A percentile compares a stretch with the other conserved stretches of the same genome.
Conservation (phyloP, 2,888 invertebrate species). For the Platycnemis pennipes region DNA sequence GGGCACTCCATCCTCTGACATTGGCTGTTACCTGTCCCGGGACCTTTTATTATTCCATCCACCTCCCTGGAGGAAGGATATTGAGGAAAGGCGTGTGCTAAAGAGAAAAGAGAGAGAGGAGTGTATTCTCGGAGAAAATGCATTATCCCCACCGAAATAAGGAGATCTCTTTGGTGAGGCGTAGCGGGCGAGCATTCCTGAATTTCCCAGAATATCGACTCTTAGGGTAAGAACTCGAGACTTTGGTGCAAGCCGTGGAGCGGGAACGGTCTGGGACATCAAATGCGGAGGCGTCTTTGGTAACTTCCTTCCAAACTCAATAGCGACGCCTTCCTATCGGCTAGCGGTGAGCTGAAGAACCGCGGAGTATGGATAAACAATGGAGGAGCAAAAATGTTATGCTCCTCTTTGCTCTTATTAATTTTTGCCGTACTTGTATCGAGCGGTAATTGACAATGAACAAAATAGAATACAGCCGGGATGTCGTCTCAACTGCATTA, state of each 20-base stretch:
- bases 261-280: background rate
- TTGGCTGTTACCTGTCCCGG: background rate
- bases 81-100: background rate
- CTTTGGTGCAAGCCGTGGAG: background rate
- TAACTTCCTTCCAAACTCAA: too few species aligned
- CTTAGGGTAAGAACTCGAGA: background rate
- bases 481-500: too few species aligned
- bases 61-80: background rate
- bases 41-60: background rate
- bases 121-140: background rate
- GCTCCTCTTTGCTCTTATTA: too few species aligned
- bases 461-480: too few species aligned
- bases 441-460: too few species aligned
- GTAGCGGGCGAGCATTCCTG: background rate
- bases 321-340: too few species aligned
- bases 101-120: background rate
- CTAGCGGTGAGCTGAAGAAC: too few species aligned
- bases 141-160: background rate
- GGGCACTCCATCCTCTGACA: background rate
- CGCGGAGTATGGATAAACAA: too few species aligned
- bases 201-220: background rate
- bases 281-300: too few species aligned
- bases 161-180: background rate
- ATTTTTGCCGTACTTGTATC: too few species aligned
- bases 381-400: too few species aligned